Evolutionary conservation across 2,113 vertebrate genomes (phyloP), one percentile per base, ranked within the genome.

Genomic region (Cercocebus atys): DNA sequence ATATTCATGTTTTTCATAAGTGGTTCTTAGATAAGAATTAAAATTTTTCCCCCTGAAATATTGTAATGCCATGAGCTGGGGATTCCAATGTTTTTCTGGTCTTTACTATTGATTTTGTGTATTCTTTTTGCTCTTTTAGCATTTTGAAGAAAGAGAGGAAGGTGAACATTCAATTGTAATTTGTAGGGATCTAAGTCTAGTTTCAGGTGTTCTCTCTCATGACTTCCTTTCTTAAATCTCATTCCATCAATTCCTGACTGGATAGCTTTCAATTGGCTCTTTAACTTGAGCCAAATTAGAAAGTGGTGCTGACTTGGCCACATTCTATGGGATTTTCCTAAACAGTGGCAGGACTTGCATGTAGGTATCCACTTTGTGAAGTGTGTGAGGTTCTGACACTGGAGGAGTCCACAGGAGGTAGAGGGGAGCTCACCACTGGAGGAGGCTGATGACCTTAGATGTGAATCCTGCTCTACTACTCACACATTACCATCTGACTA

Each of bases 71-170:
- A 12, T 47, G 45, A 73, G 55, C 20, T 84, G 14, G 23, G 45
- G n/a, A 84, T 55, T 68, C 27, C 64, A 55, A 25, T 25, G 9
- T 40, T 5, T 70, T 17, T 90, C 18, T 91, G 57, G 45, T 72
- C n/a, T 23, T 92, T 68, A 55, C 32, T 88, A 27, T 25, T 17
- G 61, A 80, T 32, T 83, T 79, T 47, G 12, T 64, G 25, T 93
- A 55, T 66, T 97, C 16, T 90, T 73, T 73, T 79, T 57, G 55
- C 32, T 59, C 72, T 55, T 43, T 61, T 73, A 73, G 8, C 80
- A 83, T 95, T 95, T 70, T 88, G 52, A 83, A 72, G 32, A 87
- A 64, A 94, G 43, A 79, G 30, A 84, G n/a, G 43, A 64, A 10
- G 68, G 30, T 83, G 43, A 55, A 88, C 4, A n/a, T 10, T 78